Base-by-base conservation (phyloP, 2,113 vertebrate genomes). In the Martes martes region DNA sequence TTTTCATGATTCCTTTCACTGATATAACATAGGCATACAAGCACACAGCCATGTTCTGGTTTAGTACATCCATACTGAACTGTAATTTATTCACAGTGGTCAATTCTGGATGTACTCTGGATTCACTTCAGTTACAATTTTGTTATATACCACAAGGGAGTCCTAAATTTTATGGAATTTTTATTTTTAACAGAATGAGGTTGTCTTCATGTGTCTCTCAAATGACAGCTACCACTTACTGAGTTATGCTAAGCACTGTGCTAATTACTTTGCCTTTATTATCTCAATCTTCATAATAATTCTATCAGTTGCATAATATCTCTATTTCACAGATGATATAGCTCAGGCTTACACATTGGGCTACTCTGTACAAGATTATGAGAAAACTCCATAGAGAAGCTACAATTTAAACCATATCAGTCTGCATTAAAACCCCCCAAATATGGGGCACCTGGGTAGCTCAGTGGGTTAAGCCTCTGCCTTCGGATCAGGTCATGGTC, bases 1-100 rank as follows among this genome's bases (percentile, higher is more conserved):
- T 85, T 93, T 39, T 19, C 36, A n/a, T 19, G n/a, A 8, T 55
- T 61, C 14, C 1, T 61, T 82, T 90, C 19, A 65, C 4, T 91
- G 10, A 52, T 21, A 18, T 19, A 57, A 39, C 2, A 67, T 14
- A 91, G 9, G 0, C 1, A 0, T 16, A 2, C 33, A 55, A n/a
- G 2, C 3, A 24, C 14, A 15, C 23, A 10, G 28, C 11, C 33
- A 16, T 19, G 19, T 9, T 42, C 7, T 6, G 39, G 8, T 15
- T n/a, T 19, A 14, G 13, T 6, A 28, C 61, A 59, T 13, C 55
- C 0, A 3, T 10, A n/a, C 1, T 28, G 7, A 84, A 50, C 11
- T 21, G 39, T n/a, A 55, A 55, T 33, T 61, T 39, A 39, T 57
- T 65, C 39, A 39, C 47, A 63, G 31, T 11, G 61, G 33, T 47